Conservation (phyloP, 2,797 vertebrate species). For the Pseudomugil tenellus region DNA sequence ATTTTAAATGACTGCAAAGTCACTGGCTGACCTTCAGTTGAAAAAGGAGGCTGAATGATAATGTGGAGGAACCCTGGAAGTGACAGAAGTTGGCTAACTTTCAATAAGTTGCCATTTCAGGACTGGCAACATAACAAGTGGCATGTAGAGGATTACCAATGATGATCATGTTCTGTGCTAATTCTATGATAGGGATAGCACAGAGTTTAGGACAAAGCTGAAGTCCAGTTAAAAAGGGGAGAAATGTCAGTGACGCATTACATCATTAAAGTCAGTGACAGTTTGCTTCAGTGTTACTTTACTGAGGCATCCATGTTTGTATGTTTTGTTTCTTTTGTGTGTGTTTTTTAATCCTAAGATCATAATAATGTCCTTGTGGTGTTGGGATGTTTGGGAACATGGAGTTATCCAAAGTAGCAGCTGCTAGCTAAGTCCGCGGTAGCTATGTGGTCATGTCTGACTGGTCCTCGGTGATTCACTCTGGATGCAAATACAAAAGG, state of each 20-base stretch:
- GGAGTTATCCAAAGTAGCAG: constrained; percentile 29
- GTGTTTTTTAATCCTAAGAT: background rate
- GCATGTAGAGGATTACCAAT: background rate
- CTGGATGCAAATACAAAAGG: constrained; percentile 69
- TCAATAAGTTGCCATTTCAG: constrained; percentile 47
- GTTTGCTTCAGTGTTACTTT: constrained; percentile 24
- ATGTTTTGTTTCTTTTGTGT: no score
- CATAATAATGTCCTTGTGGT: constrained; percentile 9
- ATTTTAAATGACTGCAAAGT: constrained; percentile 79
- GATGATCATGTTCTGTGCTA: constrained; percentile 4
- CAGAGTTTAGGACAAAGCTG: background rate
- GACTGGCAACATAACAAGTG: background rate
- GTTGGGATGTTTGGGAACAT: constrained; percentile 13
- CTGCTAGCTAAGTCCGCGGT: constrained; percentile 34
- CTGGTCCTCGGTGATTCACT: constrained; percentile 69
- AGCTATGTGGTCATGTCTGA: constrained; percentile 62
- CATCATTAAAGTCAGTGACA: constrained; percentile 38
- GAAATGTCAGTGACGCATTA: constrained; percentile 72
- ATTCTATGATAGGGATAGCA: background rate
- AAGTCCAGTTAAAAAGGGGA: constrained; percentile 32
- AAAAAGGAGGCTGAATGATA: constrained; percentile 36
- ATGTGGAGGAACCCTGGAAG: constrained; percentile 31
- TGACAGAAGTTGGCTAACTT: constrained; percentile 73
- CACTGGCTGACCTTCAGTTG: constrained; percentile 82
- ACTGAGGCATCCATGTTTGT: constrained; percentile 36